Evolutionary conservation across 2,113 vertebrate species (phyloP).

Genomic region (Colius striatus): DNA sequence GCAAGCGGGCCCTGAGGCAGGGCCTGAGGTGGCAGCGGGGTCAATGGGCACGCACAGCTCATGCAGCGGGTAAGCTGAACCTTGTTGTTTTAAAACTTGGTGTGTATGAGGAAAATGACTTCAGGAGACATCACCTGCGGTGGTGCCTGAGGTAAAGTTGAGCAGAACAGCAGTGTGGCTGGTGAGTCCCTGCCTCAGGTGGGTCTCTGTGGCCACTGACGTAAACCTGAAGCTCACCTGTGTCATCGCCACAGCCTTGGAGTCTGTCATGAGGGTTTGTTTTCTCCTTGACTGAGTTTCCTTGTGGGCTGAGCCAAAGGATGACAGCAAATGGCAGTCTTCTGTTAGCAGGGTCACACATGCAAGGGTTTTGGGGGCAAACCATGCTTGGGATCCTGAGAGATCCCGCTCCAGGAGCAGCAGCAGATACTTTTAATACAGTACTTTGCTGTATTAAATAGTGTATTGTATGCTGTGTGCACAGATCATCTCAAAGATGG

Average conservation of each 20-base stretch:
- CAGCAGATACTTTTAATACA: too few species aligned
- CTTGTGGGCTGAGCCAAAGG: neutral
- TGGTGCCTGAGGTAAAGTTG: neutral
- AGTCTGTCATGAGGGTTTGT: rapidly evolving
- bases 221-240: rapidly evolving
- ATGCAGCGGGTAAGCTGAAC: neutral
- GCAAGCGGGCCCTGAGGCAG: too few species aligned
- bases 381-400: rapidly evolving
- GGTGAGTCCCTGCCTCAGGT: neutral
- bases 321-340: rapidly evolving
- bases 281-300: neutral
- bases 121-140: rapidly evolving
- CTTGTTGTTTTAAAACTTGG: neutral
- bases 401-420: neutral
- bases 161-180: neutral
- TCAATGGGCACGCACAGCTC: too few species aligned
- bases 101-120: neutral
- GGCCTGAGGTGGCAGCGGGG: neutral
- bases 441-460: neutral
- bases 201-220: rapidly evolving
- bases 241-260: neutral
- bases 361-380: neutral
- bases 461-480: too few species aligned
- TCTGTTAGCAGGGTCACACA: neutral
- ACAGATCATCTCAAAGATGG: too few species aligned